A percentile compares a stretch with the other conserved stretches of the same genome.
Conservation (phyloP, 1,140 invertebrate species). For the Neelides sp. region DNA sequence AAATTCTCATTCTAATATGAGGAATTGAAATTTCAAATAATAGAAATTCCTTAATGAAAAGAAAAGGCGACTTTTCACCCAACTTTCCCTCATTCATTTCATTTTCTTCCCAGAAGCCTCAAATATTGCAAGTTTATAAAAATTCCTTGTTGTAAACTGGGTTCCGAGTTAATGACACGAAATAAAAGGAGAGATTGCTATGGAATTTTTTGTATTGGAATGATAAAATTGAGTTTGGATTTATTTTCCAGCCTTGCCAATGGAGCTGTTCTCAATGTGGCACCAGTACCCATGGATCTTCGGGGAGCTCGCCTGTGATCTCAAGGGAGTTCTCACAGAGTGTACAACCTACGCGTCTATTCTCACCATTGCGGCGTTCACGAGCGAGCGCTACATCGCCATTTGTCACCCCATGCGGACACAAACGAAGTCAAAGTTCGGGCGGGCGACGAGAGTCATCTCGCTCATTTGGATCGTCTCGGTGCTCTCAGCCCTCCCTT, state of each 20-base stretch:
- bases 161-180: no score
- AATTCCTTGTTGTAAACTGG: no score
- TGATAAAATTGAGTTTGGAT: no score
- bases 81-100: no score
- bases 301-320: slow-evolving; percentile 7
- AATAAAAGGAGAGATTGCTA: no score
- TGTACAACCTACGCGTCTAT: slow-evolving; percentile 37
- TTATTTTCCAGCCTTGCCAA: slow-evolving; percentile 60
- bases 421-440: slow-evolving; percentile 62
- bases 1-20: no score
- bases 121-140: no score
- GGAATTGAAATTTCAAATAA: no score
- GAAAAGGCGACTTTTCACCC: no score
- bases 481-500: slow-evolving; percentile 60
- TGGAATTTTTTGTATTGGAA: background rate
- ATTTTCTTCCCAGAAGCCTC: no score
- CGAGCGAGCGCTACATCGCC: no score
- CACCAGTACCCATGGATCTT: slow-evolving; percentile 65
- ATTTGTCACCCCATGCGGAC: slow-evolving; percentile 75
- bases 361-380: slow-evolving; percentile 37
- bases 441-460: slow-evolving; percentile 63
- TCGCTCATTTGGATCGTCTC: slow-evolving; percentile 39
- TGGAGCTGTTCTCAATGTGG: slow-evolving; percentile 75
- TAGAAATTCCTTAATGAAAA: no score
- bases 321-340: slow-evolving; percentile 4